Percentiles rank a stretch among this genome's conserved stretches.
Conservation (phyloP, 2,888 invertebrate species). For the Papilio protenor region DNA sequence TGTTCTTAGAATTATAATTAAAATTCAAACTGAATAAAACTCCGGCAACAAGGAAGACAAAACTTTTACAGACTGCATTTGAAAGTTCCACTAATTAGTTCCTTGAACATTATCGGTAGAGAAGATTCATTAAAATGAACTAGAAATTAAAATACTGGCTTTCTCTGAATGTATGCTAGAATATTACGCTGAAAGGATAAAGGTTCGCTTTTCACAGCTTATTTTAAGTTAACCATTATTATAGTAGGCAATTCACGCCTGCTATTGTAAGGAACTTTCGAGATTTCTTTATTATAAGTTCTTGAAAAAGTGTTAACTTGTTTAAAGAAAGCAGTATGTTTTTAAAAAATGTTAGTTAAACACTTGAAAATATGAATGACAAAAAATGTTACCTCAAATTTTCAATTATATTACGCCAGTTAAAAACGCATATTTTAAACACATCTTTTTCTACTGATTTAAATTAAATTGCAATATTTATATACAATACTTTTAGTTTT, state of each 20-base stretch:
- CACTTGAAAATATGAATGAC: background rate
- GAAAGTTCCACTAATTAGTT: conserved; percentile 22
- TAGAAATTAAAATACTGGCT: background rate
- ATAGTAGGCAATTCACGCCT: conserved; percentile 4
- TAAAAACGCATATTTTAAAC: too few species aligned
- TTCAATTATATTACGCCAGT: too few species aligned
- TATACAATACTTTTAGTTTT: background rate
- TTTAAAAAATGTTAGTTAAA: background rate
- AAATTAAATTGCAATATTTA: too few species aligned
- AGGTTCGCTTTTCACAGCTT: background rate
- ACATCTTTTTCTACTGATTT: too few species aligned
- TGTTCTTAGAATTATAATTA: conserved; percentile 16
- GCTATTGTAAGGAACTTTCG: conserved; percentile 13
- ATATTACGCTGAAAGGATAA: conserved; percentile 1
- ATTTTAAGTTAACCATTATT: conserved; percentile 22
- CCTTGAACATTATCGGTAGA: conserved; percentile 1
- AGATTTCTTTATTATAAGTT: conserved; percentile 7
- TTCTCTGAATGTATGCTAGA: background rate
- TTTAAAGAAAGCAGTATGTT: background rate
- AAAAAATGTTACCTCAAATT: background rate
- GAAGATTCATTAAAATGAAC: background rate
- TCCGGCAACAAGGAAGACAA: background rate
- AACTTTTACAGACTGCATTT: conserved; percentile 25
- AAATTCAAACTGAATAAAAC: conserved; percentile 12
- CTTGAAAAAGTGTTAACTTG: background rate